Evolutionary conservation across 2,113 vertebrate genomes (phyloP), one percentile per base, ranked within the genome.

Genomic region (Pseudolaguvia tuberculata): DNA sequence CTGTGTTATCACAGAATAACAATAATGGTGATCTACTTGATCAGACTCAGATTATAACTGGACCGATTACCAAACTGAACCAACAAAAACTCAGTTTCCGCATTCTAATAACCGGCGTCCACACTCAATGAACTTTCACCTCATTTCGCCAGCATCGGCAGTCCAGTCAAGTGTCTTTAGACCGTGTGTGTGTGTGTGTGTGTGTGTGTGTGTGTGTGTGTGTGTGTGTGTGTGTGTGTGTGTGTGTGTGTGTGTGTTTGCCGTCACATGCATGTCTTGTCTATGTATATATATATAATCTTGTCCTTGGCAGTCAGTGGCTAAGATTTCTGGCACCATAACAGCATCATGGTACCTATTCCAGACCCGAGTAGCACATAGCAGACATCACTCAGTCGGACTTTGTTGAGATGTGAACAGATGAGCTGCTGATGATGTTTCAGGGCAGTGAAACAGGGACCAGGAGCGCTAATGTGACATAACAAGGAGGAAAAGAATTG

Each of bases 261-360:
- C 55, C 81, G 3, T 51, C 12, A 85, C 69, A 61, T 81, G 69
- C 77, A 66, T 35, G 70, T n/a, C 70, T 78, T 39, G 61, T 56
- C 70, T n/a, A n/a, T 68, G 75, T 82, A 83, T 85, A 82, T 83
- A 89, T 89, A 85, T 91, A 58, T 72, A 55, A 58, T 69, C 73
- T 35, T 45, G 87, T 85, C 10, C 53, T 85, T 75, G 78, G 82
- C 85, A 78, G 84, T 82, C 82, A 75, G 76, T 23, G 84, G 88
- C 78, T 92, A 89, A 88, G 89, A 91, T 91, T 93, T 89, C 57
- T 91, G 91, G 90, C 89, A 92, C 87, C 86, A 87, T 79, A 89
- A 89, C 84, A 87, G 84, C 88, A 87, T 87, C 89, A 89, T 86
- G 77, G 84, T 82, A 88, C 57, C 88, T 91, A 78, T 90, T 87